Evolutionary conservation across 2,888 invertebrate genomes (phyloP), one percentile per base, ranked within the genome.

Genomic region (Mimachlamys varia): DNA sequence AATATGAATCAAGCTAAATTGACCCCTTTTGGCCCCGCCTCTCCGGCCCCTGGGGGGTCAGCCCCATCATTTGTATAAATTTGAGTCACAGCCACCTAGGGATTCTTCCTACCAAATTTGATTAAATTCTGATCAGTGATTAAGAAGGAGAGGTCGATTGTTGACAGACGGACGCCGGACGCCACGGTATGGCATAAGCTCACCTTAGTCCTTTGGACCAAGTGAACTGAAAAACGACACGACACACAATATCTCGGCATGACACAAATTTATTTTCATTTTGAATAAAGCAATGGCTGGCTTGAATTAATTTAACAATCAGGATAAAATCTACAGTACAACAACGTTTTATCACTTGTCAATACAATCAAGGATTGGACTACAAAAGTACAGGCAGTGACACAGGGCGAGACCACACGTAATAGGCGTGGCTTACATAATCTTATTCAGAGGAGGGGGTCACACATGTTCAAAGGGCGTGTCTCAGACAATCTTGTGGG

Each of bases 251-350:
- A 33, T 27, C 27, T 76, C 76, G 62, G 76, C 76, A 76, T 76
- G 76, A 76, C 76, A 76, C 76, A 76, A 76, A 76, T 76, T 76
- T 76, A 76, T 76, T 76, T 76, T 76, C 76, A 76, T 27, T 76
- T 76, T 33, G 76, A 76, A 76, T 76, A 76, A 76, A 76, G 76
- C 76, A 76, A 76, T 76, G 76, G 58, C 58, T 58, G 58, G 58
- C 58, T 58, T 53, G 53, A 53, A 53, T 53, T 58, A 76, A 76
- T 76, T 76, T 76, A 76, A 76, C 76, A 33, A 76, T 76, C 76
- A 76, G 76, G 76, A 76, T 76, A 76, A 76, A 76, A 76, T 76
- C 76, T 76, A 76, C 76, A 76, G 27, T 76, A 76, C 76, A 62
- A 76, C 76, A 33, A 33, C 22, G 33, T 76, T 27, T 33, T 15